Evolutionary conservation across 2,888 invertebrate genomes (phyloP).

Genomic region (Melinaea menophilus): DNA sequence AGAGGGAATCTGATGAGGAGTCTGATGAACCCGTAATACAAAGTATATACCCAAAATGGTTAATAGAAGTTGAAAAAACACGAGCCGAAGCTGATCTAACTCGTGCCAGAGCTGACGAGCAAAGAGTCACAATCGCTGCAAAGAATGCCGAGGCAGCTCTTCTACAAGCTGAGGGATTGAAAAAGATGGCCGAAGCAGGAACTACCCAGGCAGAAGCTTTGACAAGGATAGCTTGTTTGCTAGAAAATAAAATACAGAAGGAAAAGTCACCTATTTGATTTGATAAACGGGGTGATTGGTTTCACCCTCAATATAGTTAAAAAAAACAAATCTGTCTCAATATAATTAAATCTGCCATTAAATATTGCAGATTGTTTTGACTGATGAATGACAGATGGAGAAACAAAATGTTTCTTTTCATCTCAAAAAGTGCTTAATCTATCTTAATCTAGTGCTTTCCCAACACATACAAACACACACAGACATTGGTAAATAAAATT

Average conservation of each 20-base stretch:
- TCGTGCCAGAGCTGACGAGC: slow-evolving; percentile 54
- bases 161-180: slow-evolving; percentile 53
- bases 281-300: slow-evolving; percentile 1
- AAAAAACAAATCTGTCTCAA: neutral
- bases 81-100: slow-evolving; percentile 56
- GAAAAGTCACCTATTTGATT: slow-evolving; percentile 38
- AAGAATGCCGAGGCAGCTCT: slow-evolving; percentile 53
- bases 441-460: too few relatives aligned
- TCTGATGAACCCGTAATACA: slow-evolving; percentile 43
- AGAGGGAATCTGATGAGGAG: slow-evolving; percentile 39
- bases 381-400: too few relatives aligned
- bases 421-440: too few relatives aligned
- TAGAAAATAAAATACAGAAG: slow-evolving; percentile 43
- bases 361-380: too few relatives aligned
- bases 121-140: slow-evolving; percentile 42
- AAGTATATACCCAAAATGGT: slow-evolving; percentile 61
- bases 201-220: slow-evolving; percentile 53
- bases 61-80: slow-evolving; percentile 59
- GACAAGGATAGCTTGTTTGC: slow-evolving; percentile 45
- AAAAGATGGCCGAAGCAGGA: slow-evolving; percentile 52
- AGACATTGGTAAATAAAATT: too few relatives aligned
- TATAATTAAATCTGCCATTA: too few relatives aligned
- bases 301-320: neutral
- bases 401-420: too few relatives aligned
- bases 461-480: too few relatives aligned